A percentile compares a stretch with the other conserved stretches of the same genome.
phyloP scores from a whole-genome alignment of 2,113 vertebrate genomes.

The Mungos mungo region DNA sequence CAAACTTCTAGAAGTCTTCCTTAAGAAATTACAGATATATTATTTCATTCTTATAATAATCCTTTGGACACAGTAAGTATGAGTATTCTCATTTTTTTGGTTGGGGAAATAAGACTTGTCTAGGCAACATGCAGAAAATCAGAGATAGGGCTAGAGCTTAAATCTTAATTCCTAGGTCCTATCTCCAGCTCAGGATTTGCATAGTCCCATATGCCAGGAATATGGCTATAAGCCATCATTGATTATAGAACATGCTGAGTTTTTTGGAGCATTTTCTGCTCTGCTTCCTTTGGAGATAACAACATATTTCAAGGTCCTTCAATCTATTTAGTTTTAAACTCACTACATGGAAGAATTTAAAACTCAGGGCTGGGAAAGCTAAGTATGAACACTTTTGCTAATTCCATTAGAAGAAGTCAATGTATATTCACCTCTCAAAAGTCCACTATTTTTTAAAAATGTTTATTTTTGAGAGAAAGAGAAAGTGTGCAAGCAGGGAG shows the following conservation, averaged over 20 bases:
- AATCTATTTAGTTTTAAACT: slow-evolving; percentile 46
- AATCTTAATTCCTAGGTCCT: not conserved
- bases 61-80: not conserved
- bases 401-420: slow-evolving; percentile 28
- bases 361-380: not conserved
- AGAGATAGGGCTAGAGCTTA: not conserved
- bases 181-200: not conserved
- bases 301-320: slow-evolving; percentile 15
- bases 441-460: not conserved
- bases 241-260: not conserved
- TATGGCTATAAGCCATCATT: not conserved
- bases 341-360: not conserved
- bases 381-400: slow-evolving; percentile 8
- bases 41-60: slow-evolving; percentile 26
- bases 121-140: slow-evolving; percentile 30
- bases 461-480: too few relatives aligned
- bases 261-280: slow-evolving; percentile 24
- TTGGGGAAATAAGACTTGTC: not conserved
- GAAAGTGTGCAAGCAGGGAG: too few relatives aligned
- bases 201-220: not conserved
- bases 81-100: slow-evolving; percentile 24
- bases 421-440: slow-evolving; percentile 44
- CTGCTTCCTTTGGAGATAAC: not conserved
- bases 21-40: slow-evolving; percentile 36
- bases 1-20: not conserved